Conservation (phyloP, 2,888 invertebrate genomes). For the Apocheima hispidaria region DNA sequence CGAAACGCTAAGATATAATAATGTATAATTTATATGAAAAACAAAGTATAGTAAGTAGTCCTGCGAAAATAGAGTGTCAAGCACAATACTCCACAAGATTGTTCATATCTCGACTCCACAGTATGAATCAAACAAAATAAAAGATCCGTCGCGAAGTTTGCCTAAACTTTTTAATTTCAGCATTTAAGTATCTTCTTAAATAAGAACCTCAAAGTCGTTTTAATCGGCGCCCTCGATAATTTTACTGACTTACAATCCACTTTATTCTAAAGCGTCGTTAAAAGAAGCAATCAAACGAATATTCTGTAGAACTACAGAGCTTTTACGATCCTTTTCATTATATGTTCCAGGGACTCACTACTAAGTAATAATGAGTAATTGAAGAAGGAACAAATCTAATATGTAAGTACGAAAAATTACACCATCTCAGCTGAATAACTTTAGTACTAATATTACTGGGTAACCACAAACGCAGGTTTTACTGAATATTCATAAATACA, state of each 20-base stretch:
- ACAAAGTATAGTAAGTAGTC: background rate
- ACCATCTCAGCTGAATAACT: slow-evolving; percentile 6
- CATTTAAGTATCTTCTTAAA: slow-evolving; percentile 32
- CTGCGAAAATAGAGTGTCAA: background rate
- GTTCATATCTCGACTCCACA: slow-evolving; percentile 1
- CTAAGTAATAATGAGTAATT: slow-evolving; percentile 18
- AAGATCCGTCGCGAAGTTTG: slow-evolving; percentile 14
- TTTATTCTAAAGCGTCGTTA: slow-evolving; percentile 40
- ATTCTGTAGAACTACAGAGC: slow-evolving; percentile 49
- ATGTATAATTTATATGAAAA: too few species aligned
- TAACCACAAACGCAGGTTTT: background rate
- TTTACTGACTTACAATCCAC: slow-evolving; percentile 39
- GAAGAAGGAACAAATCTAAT: slow-evolving; percentile 12
- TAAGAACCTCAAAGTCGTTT: slow-evolving; percentile 37
- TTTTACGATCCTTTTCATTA: slow-evolving; percentile 34
- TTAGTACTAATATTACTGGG: slow-evolving; percentile 6
- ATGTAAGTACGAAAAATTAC: slow-evolving; percentile 8
- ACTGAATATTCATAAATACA: background rate
- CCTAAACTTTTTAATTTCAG: slow-evolving; percentile 25
- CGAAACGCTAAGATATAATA: too few species aligned
- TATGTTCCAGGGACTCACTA: slow-evolving; percentile 25
- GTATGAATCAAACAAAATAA: slow-evolving; percentile 20
- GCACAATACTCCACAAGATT: background rate
- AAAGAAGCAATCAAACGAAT: slow-evolving; percentile 43
- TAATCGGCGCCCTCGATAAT: slow-evolving; percentile 44